Conservation (phyloP, 2,888 invertebrate genomes). For the Protodeltote pygarga region DNA sequence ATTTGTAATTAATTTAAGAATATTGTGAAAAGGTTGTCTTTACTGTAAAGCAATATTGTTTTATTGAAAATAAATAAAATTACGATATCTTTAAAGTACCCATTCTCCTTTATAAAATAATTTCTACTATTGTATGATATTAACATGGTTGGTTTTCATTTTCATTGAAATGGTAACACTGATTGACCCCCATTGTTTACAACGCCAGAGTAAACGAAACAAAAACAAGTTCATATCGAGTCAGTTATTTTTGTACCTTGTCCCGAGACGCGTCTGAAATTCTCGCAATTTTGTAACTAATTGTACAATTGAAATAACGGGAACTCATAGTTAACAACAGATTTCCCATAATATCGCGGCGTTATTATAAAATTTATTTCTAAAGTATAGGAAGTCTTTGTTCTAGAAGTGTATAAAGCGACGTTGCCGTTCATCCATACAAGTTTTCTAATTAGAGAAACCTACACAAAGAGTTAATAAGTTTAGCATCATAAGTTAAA, state of each 20-base stretch:
- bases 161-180: conserved; percentile 57
- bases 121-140: not conserved
- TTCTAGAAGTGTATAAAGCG: conserved; percentile 65
- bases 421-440: conserved; percentile 77
- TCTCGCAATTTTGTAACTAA: conserved; percentile 26
- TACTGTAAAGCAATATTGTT: no score
- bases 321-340: conserved; percentile 4
- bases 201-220: conserved; percentile 65
- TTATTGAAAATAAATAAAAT: no score
- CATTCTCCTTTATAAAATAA: no score
- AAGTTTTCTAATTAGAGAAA: conserved; percentile 53
- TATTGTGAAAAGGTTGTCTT: no score
- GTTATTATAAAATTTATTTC: conserved; percentile 12
- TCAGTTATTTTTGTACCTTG: conserved; percentile 62
- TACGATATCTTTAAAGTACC: no score
- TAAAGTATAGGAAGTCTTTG: conserved; percentile 61
- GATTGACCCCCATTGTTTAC: conserved; percentile 72
- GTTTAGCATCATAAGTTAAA: conserved; percentile 29
- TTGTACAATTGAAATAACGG: conserved; percentile 23
- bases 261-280: conserved; percentile 40
- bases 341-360: conserved; percentile 7
- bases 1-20: no score
- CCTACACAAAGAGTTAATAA: conserved; percentile 11
- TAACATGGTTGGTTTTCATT: conserved; percentile 46
- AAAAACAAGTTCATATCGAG: conserved; percentile 66